Evolutionary conservation across 2,797 vertebrate genomes (phyloP).

Genomic region (Sebastolobus altivelis): DNA sequence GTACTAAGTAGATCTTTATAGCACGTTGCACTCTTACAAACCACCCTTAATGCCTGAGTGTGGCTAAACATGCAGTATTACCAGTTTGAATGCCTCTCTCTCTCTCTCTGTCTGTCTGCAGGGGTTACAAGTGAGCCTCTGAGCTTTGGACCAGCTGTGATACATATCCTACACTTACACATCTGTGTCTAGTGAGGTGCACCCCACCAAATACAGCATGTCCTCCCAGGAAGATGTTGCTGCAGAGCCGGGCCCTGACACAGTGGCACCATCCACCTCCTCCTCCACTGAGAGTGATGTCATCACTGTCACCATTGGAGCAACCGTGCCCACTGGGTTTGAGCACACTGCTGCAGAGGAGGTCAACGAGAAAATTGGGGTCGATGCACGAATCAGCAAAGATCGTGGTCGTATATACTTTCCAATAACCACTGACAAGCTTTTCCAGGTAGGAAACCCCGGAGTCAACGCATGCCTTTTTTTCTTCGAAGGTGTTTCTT

Average conservation of each 20-base stretch:
- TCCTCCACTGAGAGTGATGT: conserved; percentile 36
- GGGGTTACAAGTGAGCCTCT: conserved; percentile 21
- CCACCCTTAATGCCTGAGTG: rapidly evolving
- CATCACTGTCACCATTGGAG: conserved; percentile 87
- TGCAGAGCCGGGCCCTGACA: conserved; percentile 17
- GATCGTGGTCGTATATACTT: conserved; percentile 96
- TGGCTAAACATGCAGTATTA: neutral
- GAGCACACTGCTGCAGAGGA: conserved; percentile 94
- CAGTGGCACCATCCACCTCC: neutral
- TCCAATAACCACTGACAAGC: conserved; percentile 86
- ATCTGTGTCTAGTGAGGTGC: conserved; percentile 14
- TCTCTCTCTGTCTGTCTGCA: neutral
- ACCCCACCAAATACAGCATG: conserved; percentile 52
- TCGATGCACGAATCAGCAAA: conserved; percentile 88
- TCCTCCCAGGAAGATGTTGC: conserved; percentile 45
- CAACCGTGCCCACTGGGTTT: conserved; percentile 97
- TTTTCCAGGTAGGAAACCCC: conserved; percentile 85
- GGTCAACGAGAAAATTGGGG: conserved; percentile 92
- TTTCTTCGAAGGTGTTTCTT: neutral
- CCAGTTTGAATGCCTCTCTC: neutral
- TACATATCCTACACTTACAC: neutral
- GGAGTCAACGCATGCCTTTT: neutral
- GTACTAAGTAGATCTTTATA: neutral
- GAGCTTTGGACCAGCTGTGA: neutral
- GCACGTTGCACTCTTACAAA: neutral